Conservation (phyloP, 2,113 vertebrate species). For the Lipotes vexillifer region DNA sequence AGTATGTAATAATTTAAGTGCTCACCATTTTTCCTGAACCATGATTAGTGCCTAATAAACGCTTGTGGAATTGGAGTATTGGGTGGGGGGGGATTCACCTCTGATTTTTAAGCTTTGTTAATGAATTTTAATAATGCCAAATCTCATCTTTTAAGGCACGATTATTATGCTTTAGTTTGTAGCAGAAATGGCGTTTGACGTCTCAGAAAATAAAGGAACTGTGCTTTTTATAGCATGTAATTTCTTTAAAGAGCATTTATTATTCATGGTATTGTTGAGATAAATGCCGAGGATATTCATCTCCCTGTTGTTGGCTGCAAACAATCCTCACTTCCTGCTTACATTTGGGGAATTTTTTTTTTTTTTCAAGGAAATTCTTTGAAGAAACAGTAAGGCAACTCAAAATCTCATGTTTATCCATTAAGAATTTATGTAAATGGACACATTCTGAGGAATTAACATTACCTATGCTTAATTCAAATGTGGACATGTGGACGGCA, state of each 20-base stretch:
- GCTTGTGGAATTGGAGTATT: neutral
- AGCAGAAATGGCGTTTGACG: neutral
- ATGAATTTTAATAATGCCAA: neutral
- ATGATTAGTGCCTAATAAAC: neutral
- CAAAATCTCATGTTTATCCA: neutral
- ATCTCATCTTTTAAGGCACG: neutral
- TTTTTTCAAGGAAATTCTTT: neutral
- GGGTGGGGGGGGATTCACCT: neutral
- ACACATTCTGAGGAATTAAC: neutral
- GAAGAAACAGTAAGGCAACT: neutral
- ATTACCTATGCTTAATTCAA: neutral
- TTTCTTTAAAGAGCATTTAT: neutral
- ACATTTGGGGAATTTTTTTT: neutral
- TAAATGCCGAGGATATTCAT: neutral
- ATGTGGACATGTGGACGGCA: neutral
- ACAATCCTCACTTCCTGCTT: neutral
- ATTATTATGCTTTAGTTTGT: constrained; percentile 11
- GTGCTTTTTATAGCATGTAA: neutral
- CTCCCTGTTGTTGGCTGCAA: neutral
- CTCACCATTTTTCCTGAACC: neutral
- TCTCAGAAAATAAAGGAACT: neutral
- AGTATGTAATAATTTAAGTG: neutral
- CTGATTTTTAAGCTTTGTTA: constrained; percentile 8
- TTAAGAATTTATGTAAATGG: constrained; percentile 6
- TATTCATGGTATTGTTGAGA: neutral